These are phyloP conservation scores for Protophormia terraenovae DNA, from an alignment of 2,888 invertebrate species.

Conservation along the genomic window DNA sequence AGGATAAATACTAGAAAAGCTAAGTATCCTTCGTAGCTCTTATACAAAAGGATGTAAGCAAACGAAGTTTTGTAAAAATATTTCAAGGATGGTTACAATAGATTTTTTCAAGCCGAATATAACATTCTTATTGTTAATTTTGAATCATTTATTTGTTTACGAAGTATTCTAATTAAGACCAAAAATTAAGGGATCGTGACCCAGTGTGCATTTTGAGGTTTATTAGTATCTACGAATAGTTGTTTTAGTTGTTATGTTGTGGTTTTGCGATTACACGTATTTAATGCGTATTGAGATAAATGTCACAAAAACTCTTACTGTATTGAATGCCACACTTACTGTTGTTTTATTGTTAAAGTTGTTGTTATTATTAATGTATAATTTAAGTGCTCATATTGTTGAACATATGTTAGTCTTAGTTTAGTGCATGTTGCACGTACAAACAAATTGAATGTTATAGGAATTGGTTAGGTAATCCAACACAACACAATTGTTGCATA, in stretches of 20 bases:
- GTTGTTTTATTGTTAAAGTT: neutral
- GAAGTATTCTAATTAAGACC: too few relatives aligned
- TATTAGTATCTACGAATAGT: conserved; percentile 3
- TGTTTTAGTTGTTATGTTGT: conserved; percentile 26
- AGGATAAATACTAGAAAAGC: too few relatives aligned
- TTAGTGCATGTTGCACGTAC: neutral
- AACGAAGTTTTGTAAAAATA: too few relatives aligned
- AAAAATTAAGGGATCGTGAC: too few relatives aligned
- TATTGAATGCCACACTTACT: conserved; percentile 30
- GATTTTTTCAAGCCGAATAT: too few relatives aligned
- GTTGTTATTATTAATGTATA: conserved; percentile 25
- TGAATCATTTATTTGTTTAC: too few relatives aligned
- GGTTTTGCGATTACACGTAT: conserved; percentile 28
- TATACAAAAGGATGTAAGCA: too few relatives aligned
- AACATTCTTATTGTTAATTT: too few relatives aligned
- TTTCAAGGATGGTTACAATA: too few relatives aligned
- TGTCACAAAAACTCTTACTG: conserved; percentile 5
- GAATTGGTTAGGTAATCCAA: conserved; percentile 30
- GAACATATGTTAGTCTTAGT: conserved; percentile 22
- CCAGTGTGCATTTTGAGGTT: neutral
- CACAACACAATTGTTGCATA: conserved; percentile 31
- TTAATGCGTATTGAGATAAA: conserved; percentile 37
- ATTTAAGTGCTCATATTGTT: conserved; percentile 40
- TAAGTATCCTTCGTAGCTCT: too few relatives aligned
- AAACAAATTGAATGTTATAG: neutral